Percentiles rank a stretch among this genome's conserved stretches.
Conservation (phyloP, 1,140 invertebrate species). For the Drosophila pandora region DNA sequence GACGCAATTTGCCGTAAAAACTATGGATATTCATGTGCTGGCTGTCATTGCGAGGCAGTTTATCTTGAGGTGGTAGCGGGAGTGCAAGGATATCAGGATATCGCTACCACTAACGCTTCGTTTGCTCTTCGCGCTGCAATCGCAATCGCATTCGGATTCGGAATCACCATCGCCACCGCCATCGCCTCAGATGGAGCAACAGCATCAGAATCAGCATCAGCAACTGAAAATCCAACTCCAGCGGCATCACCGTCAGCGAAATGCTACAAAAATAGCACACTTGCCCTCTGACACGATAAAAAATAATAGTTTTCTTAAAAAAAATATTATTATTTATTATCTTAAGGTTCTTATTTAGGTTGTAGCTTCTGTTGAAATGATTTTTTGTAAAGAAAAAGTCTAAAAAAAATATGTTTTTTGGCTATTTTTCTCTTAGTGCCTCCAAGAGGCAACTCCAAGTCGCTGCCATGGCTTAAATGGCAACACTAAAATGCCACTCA, state of each 20-base stretch:
- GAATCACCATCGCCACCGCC: constrained; percentile 10
- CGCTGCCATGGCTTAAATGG: constrained; percentile 57
- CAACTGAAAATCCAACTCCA: no score
- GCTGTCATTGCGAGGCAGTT: constrained; percentile 60
- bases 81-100: constrained; percentile 41
- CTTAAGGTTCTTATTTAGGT: no score
- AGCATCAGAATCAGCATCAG: no score
- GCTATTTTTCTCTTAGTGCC: neutral
- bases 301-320: no score
- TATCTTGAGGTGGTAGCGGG: constrained; percentile 52
- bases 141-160: constrained; percentile 22
- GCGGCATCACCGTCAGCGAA: no score
- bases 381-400: no score
- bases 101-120: constrained; percentile 56
- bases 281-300: no score
- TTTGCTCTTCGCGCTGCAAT: constrained; percentile 42
- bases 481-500: constrained; percentile 78
- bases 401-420: no score
- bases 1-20: constrained; percentile 17
- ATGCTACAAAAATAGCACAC: constrained; percentile 10
- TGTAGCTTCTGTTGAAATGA: no score
- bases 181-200: constrained; percentile 26
- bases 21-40: constrained; percentile 48
- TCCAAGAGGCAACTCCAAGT: constrained; percentile 27
- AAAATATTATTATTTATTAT: no score